Percentiles rank a stretch among this genome's conserved stretches.
Evolutionary conservation across 2,113 vertebrate species (phyloP).

Genomic region (Panurus biarmicus): DNA sequence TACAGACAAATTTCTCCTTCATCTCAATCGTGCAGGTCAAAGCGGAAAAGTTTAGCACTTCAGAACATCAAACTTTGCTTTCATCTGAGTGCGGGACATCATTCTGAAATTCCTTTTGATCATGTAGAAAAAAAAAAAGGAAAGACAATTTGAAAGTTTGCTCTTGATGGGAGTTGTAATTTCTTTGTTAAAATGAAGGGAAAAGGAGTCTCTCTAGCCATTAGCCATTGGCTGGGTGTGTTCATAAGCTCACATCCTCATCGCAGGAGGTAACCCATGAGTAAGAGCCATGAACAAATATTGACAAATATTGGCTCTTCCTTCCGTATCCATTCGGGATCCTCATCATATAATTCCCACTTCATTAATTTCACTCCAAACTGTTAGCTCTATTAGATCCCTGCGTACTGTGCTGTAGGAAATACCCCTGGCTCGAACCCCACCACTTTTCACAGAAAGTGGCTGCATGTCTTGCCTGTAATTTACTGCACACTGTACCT

Average conservation of each 20-base stretch:
- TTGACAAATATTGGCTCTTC: constrained; percentile 4
- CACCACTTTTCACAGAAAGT: background rate
- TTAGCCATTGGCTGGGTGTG: background rate
- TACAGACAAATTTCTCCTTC: constrained; percentile 45
- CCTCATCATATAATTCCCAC: background rate
- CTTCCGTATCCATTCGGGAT: background rate
- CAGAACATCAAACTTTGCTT: constrained; percentile 35
- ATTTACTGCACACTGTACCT: constrained; percentile 37
- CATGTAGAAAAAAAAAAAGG: background rate
- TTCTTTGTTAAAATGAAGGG: constrained; percentile 26
- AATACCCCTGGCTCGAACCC: background rate
- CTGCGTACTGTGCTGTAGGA: background rate
- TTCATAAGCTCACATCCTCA: background rate
- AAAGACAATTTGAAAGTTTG: background rate
- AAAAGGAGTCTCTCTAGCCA: background rate
- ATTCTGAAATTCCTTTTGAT: constrained; percentile 38
- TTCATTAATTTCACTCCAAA: constrained; percentile 55
- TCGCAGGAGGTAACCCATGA: background rate
- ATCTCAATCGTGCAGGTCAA: background rate
- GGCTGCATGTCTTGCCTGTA: background rate
- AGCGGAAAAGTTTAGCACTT: constrained; percentile 39
- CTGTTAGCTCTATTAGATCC: constrained; percentile 40
- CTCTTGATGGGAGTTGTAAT: background rate
- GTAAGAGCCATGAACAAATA: constrained; percentile 30
- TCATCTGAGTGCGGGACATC: background rate